Evolutionary conservation across 2,797 vertebrate genomes (phyloP).

Genomic region (Characodon lateralis): DNA sequence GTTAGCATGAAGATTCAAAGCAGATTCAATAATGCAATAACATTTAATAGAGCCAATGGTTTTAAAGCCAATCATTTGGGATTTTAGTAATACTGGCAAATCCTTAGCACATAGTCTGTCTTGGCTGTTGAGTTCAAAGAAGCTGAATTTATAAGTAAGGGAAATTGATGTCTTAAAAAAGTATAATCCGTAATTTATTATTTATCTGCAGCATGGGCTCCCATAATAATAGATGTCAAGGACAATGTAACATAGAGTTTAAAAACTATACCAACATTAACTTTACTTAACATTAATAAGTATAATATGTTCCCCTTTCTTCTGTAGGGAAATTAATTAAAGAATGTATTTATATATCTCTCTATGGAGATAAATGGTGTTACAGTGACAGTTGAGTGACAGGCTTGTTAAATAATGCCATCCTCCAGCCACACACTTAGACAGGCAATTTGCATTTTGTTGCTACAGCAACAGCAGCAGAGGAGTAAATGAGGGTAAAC

Average conservation of each 20-base stretch:
- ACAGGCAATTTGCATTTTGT: slow-evolving; percentile 54
- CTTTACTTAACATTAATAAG: too few species aligned
- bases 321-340: too few species aligned
- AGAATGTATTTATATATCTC: too few species aligned
- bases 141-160: neutral
- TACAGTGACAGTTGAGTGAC: slow-evolving; percentile 10
- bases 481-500: slow-evolving; percentile 41
- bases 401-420: neutral
- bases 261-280: neutral
- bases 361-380: neutral
- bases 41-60: neutral
- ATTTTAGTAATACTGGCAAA: too few species aligned
- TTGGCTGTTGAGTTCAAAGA: neutral
- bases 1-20: neutral
- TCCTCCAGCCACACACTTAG: slow-evolving; percentile 12
- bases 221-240: neutral
- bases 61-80: neutral
- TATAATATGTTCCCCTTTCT: too few species aligned
- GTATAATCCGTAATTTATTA: neutral
- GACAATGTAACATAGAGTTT: neutral
- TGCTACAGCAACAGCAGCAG: slow-evolving; percentile 52
- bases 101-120: too few species aligned
- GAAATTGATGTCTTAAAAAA: neutral
- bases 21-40: neutral
- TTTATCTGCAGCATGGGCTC: neutral